Evolutionary conservation across 2,113 vertebrate species (phyloP), one percentile per base, ranked within the genome.

Genomic region (Boulengeromyrus knoepffleri): DNA sequence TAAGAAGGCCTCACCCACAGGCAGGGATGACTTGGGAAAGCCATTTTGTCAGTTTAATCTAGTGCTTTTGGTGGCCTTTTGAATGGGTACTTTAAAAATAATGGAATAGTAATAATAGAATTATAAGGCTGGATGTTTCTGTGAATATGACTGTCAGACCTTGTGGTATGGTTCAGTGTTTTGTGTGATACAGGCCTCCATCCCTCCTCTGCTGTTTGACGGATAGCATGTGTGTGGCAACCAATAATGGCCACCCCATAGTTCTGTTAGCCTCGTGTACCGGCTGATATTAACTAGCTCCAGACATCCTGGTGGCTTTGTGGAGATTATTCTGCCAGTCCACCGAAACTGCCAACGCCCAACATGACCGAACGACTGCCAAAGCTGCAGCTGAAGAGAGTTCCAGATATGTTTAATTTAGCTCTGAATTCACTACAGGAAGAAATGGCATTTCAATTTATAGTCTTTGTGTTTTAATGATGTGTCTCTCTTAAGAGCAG

Each of bases 381-480:
- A 36, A 15, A 45, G 27, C 85, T 6, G 27, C 27, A 87, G 50
- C 17, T 31, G 27, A 36, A 53, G 27, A 19, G 13, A 36, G 15
- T 27, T 36, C 50, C 21, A 56, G 50, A n/a, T 53, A 36, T 87
- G 27, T 53, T 52, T 53, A 53, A 87, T 53, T 52, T 36, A 19
- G 31, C n/a, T 17, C 85, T 53, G 50, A 36, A 53, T 87, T 87
- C 85, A 87, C 85, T 17, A 36, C 27, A 53, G 47, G 47, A 87
- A 87, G 56, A 87, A 36, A 87, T 53, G 31, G 85, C 50, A 53
- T 87, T 86, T 53, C 85, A 53, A 85, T 85, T 85, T 85, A 85
- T 47, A 85, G 83, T 85, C 83, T 24, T 85, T 85, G 83, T n/a
- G 45, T 46, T 46, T 85, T 85, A 87, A 87, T 52, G 46, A 49